Base-by-base conservation (phyloP, 2,888 invertebrate species). In the Nebria salina region DNA sequence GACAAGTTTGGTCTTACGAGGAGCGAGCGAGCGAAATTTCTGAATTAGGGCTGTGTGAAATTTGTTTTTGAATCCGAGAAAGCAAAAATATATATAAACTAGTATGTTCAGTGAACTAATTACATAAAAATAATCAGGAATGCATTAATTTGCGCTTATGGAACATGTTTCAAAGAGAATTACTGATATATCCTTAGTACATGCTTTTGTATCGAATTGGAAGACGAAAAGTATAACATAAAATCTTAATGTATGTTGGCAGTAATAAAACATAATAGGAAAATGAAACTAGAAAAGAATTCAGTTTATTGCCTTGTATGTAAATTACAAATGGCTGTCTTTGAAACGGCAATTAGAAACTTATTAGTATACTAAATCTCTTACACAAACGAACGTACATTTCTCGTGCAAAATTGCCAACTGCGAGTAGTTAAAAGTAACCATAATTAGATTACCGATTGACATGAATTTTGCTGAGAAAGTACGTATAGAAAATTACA, bases 381-480 rank as follows among this genome's bases (percentile, higher is more conserved):
- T 8, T 7, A 54, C 54, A 54, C 54, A 13, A 54, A 54, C 54
- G 54, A 11, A 54, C 54, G 7, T 7, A 54, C 54, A 54, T 54
- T 54, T 54, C 54, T 54, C 54, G 54, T 54, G 54, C 3, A 7
- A 54, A 54, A 54, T 54, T 54, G 13, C 54, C 8, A 54, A 54
- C 2, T 54, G 54, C 54, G 54, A 43, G 78, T 78, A 78, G 72
- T 78, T 78, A 78, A 72, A 78, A 26, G 65, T 41, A 65, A 43
- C 64, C 72, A 78, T 78, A 78, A 78, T 78, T 78, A 78, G 78
- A 78, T 78, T 78, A 78, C 54, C 78, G 74, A 78, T 42, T 78
- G 78, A 78, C 73, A 78, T 78, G 73, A 72, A 72, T 65, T 74
- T 42, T 41, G 72, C 26, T 65, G 78, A 78, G 78, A 78, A 78